These are phyloP conservation scores for Chymomyza amoena DNA, from an alignment of 2,888 invertebrate species.

Conservation along the genomic window DNA sequence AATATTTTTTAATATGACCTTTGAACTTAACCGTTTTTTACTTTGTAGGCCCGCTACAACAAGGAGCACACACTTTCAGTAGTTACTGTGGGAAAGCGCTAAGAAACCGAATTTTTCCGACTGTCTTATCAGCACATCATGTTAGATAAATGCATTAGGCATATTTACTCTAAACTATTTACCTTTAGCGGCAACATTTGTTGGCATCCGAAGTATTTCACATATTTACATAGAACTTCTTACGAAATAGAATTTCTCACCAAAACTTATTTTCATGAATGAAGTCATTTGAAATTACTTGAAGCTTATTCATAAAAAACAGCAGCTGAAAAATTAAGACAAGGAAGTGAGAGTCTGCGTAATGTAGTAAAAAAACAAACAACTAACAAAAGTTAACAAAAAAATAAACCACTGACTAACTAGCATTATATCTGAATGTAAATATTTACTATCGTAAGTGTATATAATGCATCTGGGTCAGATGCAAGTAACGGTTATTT, in stretches of 20 bases:
- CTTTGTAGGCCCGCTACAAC: slow-evolving; percentile 14
- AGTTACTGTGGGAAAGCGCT: slow-evolving; percentile 9
- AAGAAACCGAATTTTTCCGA: slow-evolving; percentile 15
- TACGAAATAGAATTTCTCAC: slow-evolving; percentile 43
- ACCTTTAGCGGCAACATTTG: slow-evolving; percentile 64
- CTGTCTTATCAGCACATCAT: slow-evolving; percentile 42
- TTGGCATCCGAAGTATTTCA: slow-evolving; percentile 43
- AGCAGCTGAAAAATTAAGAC: not conserved
- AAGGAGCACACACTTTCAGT: not conserved
- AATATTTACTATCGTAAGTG: slow-evolving; percentile 50
- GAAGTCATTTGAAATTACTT: slow-evolving; percentile 41
- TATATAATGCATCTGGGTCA: slow-evolving; percentile 58
- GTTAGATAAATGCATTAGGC: slow-evolving; percentile 30
- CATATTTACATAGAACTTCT: not conserved
- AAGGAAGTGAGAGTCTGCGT: slow-evolving; percentile 74
- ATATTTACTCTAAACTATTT: slow-evolving; percentile 54
- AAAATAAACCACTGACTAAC: slow-evolving; percentile 16
- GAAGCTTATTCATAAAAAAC: not conserved
- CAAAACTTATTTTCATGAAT: slow-evolving; percentile 60
- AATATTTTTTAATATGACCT: slow-evolving; percentile 54
- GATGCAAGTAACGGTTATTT: slow-evolving; percentile 3
- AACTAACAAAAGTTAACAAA: slow-evolving; percentile 32
- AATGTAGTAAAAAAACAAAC: slow-evolving; percentile 72
- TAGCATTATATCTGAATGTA: slow-evolving; percentile 46
- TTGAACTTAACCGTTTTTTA: slow-evolving; percentile 53